These are phyloP conservation scores for Odontomachus brunneus DNA, from an alignment of 1,140 invertebrate species.

Conservation along the genomic window DNA sequence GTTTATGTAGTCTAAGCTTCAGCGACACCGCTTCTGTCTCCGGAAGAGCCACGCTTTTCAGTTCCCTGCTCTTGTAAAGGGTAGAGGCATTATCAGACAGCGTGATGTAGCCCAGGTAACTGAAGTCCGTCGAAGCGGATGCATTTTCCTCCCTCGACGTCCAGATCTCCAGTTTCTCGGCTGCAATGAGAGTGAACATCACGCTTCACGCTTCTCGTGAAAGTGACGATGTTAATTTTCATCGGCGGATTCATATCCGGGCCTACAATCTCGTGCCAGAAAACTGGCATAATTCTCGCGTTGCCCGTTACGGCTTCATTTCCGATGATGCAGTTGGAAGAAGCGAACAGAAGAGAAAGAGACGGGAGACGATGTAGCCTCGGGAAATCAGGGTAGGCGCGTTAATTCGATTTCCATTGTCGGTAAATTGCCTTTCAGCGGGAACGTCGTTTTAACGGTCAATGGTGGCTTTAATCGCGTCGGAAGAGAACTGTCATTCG, in stretches of 20 bases:
- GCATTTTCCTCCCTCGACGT: conserved; percentile 82
- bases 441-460: conserved; percentile 25
- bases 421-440: conserved; percentile 49
- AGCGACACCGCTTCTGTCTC: conserved; percentile 92
- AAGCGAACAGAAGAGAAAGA: conserved; percentile 31
- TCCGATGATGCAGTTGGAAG: conserved; percentile 28
- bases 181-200: conserved; percentile 75
- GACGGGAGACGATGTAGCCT: conserved; percentile 28
- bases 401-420: conserved; percentile 65
- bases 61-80: conserved; percentile 93
- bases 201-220: background rate
- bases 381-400: conserved; percentile 34
- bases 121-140: conserved; percentile 85
- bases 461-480: conserved; percentile 10
- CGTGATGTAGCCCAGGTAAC: conserved; percentile 92
- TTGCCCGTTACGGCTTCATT: conserved; percentile 19
- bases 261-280: background rate
- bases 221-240: conserved; percentile 8
- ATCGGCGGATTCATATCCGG: conserved; percentile 34
- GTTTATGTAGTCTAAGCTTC: conserved; percentile 93
- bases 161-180: conserved; percentile 88
- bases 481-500: background rate
- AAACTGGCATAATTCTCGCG: conserved; percentile 10
- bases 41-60: conserved; percentile 93
- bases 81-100: conserved; percentile 93